Percentiles rank a stretch among this genome's conserved stretches.
Evolutionary conservation across 2,888 invertebrate species (phyloP).

Genomic region (Aethes cnicana): DNA sequence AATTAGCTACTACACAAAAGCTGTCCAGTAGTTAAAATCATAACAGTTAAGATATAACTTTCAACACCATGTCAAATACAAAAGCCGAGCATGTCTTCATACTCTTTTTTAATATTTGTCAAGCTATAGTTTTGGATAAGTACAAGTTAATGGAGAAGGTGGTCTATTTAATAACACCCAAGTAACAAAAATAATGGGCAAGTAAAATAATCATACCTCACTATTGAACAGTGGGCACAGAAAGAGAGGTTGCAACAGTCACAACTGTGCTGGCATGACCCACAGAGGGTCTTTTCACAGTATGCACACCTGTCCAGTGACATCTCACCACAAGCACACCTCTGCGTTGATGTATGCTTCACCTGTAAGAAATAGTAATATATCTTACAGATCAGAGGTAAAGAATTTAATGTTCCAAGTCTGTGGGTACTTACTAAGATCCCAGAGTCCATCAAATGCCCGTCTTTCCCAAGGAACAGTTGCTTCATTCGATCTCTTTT

Average conservation of each 20-base stretch:
- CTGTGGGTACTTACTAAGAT: constrained; percentile 55
- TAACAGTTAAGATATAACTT: too few species aligned
- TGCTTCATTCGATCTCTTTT: constrained; percentile 66
- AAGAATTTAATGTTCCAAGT: too few species aligned
- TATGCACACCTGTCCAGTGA: constrained; percentile 53
- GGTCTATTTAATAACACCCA: too few species aligned
- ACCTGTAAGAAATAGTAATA: constrained; percentile 5
- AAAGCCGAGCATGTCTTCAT: too few species aligned
- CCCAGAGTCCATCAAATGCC: constrained; percentile 56
- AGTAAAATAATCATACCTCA: constrained; percentile 46
- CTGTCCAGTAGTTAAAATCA: too few species aligned
- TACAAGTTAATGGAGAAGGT: too few species aligned
- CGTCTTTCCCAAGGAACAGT: constrained; percentile 64
- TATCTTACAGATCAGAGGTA: too few species aligned
- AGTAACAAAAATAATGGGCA: background rate
- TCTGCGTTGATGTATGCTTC: constrained; percentile 26
- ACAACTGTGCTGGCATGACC: constrained; percentile 51
- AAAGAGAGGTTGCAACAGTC: constrained; percentile 46
- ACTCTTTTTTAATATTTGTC: too few species aligned
- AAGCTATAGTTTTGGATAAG: too few species aligned
- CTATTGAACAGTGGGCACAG: constrained; percentile 58
- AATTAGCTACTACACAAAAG: too few species aligned
- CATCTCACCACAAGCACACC: constrained; percentile 46
- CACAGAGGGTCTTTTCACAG: constrained; percentile 59
- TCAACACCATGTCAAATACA: too few species aligned